phyloP scores from a whole-genome alignment of 2,113 vertebrate genomes.

The Eudyptes chrysolophus region DNA sequence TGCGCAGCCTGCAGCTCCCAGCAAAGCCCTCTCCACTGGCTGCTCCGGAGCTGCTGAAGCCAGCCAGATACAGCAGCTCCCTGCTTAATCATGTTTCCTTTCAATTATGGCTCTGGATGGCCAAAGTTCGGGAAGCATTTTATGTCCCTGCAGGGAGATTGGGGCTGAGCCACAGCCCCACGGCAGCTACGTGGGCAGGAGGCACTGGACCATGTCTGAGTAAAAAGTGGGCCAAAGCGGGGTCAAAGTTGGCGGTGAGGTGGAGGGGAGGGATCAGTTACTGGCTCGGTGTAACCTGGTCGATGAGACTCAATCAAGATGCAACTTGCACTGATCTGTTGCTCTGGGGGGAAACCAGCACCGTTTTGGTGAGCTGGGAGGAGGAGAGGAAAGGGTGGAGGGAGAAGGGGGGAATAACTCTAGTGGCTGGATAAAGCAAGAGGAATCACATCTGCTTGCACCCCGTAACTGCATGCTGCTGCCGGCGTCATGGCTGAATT shows the following conservation, averaged over 20 bases:
- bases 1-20: not conserved
- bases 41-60: not conserved
- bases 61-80: not conserved
- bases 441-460: not conserved
- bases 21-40: not conserved
- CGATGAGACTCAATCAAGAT: not conserved
- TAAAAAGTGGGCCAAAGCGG: not conserved
- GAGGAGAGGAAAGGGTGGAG: not conserved
- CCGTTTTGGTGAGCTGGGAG: not conserved
- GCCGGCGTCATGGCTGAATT: not conserved
- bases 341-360: not conserved
- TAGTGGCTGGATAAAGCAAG: not conserved
- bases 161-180: not conserved
- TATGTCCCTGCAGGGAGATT: not conserved
- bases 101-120: not conserved
- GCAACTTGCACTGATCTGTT: not conserved
- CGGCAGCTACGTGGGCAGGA: fast-evolving
- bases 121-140: not conserved
- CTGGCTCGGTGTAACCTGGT: not conserved
- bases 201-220: not conserved
- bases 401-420: not conserved
- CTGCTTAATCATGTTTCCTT: not conserved
- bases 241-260: not conserved
- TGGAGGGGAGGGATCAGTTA: not conserved
- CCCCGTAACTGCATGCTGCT: not conserved